A percentile compares a stretch with the other conserved stretches of the same genome.
phyloP scores from a whole-genome alignment of 1,140 invertebrate genomes.

The Andrena cerasifolii region DNA sequence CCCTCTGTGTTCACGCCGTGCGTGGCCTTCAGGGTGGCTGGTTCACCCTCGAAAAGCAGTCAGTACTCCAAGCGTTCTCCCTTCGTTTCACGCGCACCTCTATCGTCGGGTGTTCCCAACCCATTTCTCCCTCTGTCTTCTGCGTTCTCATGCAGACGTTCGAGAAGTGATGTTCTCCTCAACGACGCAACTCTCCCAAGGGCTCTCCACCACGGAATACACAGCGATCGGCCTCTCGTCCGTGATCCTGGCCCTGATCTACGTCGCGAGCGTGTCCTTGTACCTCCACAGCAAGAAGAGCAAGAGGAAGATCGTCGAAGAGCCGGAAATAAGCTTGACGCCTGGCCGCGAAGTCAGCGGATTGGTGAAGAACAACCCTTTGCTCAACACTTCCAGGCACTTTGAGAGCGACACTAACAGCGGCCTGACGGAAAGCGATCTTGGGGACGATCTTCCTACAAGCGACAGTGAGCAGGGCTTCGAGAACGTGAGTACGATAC shows the following conservation, averaged over 20 bases:
- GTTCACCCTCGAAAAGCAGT: constrained; percentile 89
- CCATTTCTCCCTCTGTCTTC: background rate
- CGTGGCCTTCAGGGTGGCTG: constrained; percentile 92
- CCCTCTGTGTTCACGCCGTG: constrained; percentile 90
- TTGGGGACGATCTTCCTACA: constrained; percentile 74
- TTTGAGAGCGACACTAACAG: constrained; percentile 84
- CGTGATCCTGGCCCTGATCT: constrained; percentile 90
- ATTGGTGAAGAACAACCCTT: constrained; percentile 89
- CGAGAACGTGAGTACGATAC: constrained; percentile 65
- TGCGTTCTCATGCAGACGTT: no score
- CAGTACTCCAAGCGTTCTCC: constrained; percentile 69
- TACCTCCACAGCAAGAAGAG: constrained; percentile 87
- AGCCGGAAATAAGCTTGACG: constrained; percentile 74
- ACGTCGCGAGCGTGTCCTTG: constrained; percentile 91
- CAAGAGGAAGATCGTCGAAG: constrained; percentile 71
- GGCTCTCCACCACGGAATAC: constrained; percentile 88
- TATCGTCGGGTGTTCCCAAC: background rate
- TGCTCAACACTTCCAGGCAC: constrained; percentile 85
- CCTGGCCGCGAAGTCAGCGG: constrained; percentile 81
- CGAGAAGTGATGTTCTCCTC: constrained; percentile 90
- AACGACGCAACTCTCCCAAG: constrained; percentile 84
- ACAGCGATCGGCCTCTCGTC: constrained; percentile 91
- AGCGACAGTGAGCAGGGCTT: constrained; percentile 74
- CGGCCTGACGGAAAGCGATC: constrained; percentile 74
- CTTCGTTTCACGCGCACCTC: background rate